phyloP scores from a whole-genome alignment of 1,140 invertebrate species.

The Drosophila lowei region DNA sequence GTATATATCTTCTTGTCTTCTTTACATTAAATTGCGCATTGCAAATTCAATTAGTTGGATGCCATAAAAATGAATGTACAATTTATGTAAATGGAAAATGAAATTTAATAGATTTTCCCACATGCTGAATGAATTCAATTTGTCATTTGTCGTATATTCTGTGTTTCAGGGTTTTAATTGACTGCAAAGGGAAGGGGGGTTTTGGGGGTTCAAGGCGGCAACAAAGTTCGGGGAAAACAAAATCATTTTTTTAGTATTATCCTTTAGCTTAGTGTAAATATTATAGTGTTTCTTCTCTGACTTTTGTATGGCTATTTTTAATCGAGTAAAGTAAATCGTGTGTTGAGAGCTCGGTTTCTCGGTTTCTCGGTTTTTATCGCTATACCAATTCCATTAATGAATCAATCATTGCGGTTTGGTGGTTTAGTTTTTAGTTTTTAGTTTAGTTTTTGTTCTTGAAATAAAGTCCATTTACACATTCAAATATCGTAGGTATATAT shows the following conservation, averaged over 20 bases:
- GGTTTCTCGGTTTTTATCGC: slow-evolving; percentile 28
- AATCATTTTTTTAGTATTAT: slow-evolving; percentile 1
- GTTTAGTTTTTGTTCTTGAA: slow-evolving; percentile 46
- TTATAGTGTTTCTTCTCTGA: slow-evolving; percentile 19
- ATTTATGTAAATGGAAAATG: slow-evolving; percentile 22
- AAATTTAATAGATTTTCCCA: slow-evolving; percentile 20
- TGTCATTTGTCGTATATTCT: slow-evolving; percentile 10
- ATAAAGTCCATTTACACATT: slow-evolving; percentile 50
- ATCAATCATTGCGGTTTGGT: slow-evolving; percentile 59
- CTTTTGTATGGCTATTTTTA: slow-evolving; percentile 31
- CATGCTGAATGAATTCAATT: slow-evolving; percentile 27
- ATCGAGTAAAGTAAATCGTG: slow-evolving; percentile 68
- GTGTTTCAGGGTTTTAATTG: slow-evolving; percentile 33
- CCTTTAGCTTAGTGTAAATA: slow-evolving; percentile 22
- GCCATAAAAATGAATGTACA: slow-evolving; percentile 8
- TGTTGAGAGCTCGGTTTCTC: slow-evolving; percentile 39
- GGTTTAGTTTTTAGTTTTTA: slow-evolving; percentile 54
- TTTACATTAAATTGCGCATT: slow-evolving; percentile 15
- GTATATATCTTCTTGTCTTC: slow-evolving; percentile 24
- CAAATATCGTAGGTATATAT: slow-evolving; percentile 41
- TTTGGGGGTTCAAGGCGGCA: background rate
- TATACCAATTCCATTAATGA: slow-evolving; percentile 67
- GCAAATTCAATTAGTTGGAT: slow-evolving; percentile 47
- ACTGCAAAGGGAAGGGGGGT: slow-evolving; percentile 18
- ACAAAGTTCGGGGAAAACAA: background rate